A percentile compares a stretch with the other conserved stretches of the same genome.
phyloP scores from a whole-genome alignment of 2,797 vertebrate genomes.

The Holocentrus rufus region DNA sequence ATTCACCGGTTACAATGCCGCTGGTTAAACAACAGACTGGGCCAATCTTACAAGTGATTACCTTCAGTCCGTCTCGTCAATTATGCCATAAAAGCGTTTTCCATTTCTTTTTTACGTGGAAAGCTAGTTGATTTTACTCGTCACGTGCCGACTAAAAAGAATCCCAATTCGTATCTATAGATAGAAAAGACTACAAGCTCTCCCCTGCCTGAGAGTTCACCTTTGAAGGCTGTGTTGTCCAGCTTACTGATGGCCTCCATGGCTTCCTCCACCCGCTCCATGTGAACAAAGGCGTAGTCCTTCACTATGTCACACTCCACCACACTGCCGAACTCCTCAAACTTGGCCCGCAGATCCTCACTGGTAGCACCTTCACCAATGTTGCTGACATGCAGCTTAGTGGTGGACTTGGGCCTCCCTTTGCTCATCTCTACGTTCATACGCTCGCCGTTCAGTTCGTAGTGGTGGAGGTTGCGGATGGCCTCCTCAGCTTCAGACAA shows the following conservation, averaged over 20 bases:
- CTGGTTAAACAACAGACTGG: slow-evolving; percentile 16
- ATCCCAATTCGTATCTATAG: slow-evolving; percentile 45
- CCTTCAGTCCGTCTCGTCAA: slow-evolving; percentile 43
- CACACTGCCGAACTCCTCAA: slow-evolving; percentile 91
- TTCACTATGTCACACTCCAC: slow-evolving; percentile 97
- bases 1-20: slow-evolving; percentile 33
- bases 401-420: slow-evolving; percentile 90
- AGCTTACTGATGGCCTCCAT: slow-evolving; percentile 90
- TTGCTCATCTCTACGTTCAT: slow-evolving; percentile 96
- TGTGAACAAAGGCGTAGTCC: slow-evolving; percentile 96
- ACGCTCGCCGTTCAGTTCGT: slow-evolving; percentile 87
- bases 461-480: slow-evolving; percentile 91
- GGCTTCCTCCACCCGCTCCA: slow-evolving; percentile 93
- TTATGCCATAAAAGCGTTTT: background rate
- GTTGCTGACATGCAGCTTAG: slow-evolving; percentile 94
- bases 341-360: slow-evolving; percentile 87
- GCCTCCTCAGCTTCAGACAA: slow-evolving; percentile 90
- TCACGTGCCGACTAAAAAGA: slow-evolving; percentile 29
- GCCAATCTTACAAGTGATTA: slow-evolving; percentile 23
- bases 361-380: slow-evolving; percentile 84
- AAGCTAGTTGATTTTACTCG: slow-evolving; percentile 31
- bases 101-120: slow-evolving; percentile 12
- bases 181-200: slow-evolving; percentile 55
- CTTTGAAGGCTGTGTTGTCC: slow-evolving; percentile 93
- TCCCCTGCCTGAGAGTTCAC: slow-evolving; percentile 80